Evolutionary conservation across 64 coral and sea anemone species (phyloP).

Genomic region (Montipora capricornis): DNA sequence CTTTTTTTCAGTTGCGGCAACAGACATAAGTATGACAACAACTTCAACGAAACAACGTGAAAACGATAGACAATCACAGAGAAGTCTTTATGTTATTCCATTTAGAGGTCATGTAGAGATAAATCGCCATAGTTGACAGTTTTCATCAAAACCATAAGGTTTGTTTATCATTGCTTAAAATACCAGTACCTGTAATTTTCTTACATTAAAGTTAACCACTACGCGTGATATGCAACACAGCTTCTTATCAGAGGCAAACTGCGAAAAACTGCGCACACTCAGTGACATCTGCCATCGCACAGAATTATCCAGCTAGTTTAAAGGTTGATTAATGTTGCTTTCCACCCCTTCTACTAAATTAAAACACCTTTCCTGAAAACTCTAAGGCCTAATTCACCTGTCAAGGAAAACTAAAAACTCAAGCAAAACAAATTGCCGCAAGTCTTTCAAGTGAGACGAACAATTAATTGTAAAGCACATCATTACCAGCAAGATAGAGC

Average conservation of each 20-base stretch:
- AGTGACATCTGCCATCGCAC: background rate
- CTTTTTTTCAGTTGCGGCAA: background rate
- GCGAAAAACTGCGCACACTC: background rate
- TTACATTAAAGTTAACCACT: background rate
- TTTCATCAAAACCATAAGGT: background rate
- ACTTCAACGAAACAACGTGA: background rate
- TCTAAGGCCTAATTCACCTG: background rate
- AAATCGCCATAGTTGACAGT: background rate
- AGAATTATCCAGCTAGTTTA: background rate
- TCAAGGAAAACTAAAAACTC: background rate
- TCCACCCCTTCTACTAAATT: no score
- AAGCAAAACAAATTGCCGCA: constrained; percentile 10
- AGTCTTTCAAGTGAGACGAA: background rate
- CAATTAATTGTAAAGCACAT: constrained; percentile 1
- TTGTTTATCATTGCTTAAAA: background rate
- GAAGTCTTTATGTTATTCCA: background rate
- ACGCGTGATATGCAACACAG: background rate
- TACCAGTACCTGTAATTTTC: constrained; percentile 7
- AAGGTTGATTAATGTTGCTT: background rate
- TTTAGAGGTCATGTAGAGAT: background rate
- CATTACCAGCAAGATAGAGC: background rate
- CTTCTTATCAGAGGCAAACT: background rate
- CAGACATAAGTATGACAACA: background rate
- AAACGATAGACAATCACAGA: background rate
- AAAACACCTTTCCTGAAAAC: background rate